Evolutionary conservation across 2,888 invertebrate species (phyloP).

Genomic region (Alloplasta piceator): DNA sequence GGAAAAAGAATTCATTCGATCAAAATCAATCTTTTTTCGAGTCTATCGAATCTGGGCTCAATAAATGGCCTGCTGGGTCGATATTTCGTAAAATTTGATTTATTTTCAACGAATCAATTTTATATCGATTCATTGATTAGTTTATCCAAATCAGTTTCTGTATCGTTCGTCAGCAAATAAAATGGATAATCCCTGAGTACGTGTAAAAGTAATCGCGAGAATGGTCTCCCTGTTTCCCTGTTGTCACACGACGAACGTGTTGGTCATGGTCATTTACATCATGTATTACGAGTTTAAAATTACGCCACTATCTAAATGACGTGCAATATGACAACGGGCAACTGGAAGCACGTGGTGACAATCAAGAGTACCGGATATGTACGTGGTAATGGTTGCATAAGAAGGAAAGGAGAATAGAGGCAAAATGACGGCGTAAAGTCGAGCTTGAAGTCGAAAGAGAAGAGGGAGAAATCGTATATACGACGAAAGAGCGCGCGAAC

Average conservation of each 20-base stretch:
- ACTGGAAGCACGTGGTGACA: slow-evolving; percentile 57
- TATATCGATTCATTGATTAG: no score
- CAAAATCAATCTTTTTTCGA: no score
- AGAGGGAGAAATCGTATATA: slow-evolving; percentile 12
- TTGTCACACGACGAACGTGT: slow-evolving; percentile 37
- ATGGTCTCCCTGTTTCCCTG: slow-evolving; percentile 22
- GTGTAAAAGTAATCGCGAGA: slow-evolving; percentile 23
- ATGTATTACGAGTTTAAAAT: slow-evolving; percentile 9
- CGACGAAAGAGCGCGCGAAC: slow-evolving; percentile 54
- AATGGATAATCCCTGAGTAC: not conserved
- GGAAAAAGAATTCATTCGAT: no score
- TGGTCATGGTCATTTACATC: slow-evolving; percentile 22
- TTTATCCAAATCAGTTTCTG: no score
- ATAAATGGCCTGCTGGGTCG: no score
- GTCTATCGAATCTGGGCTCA: no score
- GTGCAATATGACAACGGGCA: slow-evolving; percentile 43
- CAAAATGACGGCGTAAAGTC: slow-evolving; percentile 21
- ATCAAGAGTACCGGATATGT: slow-evolving; percentile 46
- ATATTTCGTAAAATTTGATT: no score
- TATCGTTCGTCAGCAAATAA: no score
- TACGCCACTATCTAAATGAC: slow-evolving; percentile 20
- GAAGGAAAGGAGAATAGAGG: not conserved
- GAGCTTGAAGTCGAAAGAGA: slow-evolving; percentile 27
- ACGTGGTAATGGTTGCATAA: not conserved
- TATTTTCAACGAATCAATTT: no score